Evolutionary conservation across 2,888 invertebrate species (phyloP).

Genomic region (Agrotis ipsilon): DNA sequence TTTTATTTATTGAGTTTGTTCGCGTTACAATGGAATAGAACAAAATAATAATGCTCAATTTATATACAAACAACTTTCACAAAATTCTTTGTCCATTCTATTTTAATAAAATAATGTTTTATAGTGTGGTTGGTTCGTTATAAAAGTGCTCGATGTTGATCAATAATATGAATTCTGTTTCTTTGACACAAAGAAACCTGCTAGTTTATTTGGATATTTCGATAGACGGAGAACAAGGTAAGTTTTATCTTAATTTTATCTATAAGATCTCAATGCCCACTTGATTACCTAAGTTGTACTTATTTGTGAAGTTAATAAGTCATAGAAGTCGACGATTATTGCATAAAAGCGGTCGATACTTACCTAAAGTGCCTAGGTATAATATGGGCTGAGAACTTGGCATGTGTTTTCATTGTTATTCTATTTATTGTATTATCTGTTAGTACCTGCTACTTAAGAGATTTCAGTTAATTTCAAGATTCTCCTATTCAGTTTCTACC

Average conservation of each 20-base stretch:
- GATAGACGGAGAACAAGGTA: constrained; percentile 93
- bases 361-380: not conserved
- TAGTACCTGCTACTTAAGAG: not conserved
- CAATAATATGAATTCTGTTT: constrained; percentile 72
- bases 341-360: not conserved
- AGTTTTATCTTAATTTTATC: constrained; percentile 9
- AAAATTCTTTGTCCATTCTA: constrained; percentile 15
- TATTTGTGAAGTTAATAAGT: constrained; percentile 3
- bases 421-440: too few relatives aligned
- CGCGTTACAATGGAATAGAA: constrained; percentile 5
- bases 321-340: not conserved
- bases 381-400: constrained; percentile 6
- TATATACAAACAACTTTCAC: constrained; percentile 5
- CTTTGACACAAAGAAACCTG: constrained; percentile 89
- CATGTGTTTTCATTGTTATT: constrained; percentile 42
- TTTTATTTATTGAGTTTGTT: constrained; percentile 31
- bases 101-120: not conserved
- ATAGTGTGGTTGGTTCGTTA: constrained; percentile 13
- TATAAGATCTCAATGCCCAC: not conserved
- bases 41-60: constrained; percentile 32
- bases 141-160: constrained; percentile 64
- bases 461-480: not conserved
- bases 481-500: not conserved
- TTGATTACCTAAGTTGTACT: not conserved
- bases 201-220: constrained; percentile 94